Conservation (phyloP, 1,140 invertebrate species). For the Cyrtorhinus lividipennis region DNA sequence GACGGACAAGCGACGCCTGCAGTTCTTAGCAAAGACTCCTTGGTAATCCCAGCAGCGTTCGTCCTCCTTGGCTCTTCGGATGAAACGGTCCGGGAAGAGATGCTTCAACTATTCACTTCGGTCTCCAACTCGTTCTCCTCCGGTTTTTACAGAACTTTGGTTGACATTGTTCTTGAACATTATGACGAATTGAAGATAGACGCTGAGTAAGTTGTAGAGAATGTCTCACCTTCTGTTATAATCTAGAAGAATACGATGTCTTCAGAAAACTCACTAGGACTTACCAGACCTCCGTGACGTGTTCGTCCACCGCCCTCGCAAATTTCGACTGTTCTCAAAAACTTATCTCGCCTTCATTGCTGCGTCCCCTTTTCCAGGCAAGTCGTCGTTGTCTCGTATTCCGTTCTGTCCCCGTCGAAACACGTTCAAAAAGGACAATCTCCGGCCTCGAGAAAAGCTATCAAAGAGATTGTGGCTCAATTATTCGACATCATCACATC, state of each 20-base stretch:
- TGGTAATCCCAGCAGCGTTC: slow-evolving; percentile 29
- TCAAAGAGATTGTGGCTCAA: slow-evolving; percentile 10
- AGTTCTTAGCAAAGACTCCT: slow-evolving; percentile 1
- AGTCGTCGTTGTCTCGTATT: slow-evolving; percentile 19
- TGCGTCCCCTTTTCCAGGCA: slow-evolving; percentile 21
- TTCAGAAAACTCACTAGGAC: background rate
- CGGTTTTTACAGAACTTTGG: slow-evolving; percentile 18
- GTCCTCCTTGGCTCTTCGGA: slow-evolving; percentile 26
- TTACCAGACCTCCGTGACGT: background rate
- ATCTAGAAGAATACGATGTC: too few species aligned
- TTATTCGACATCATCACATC: slow-evolving; percentile 10
- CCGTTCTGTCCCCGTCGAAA: slow-evolving; percentile 35
- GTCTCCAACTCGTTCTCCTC: slow-evolving; percentile 18
- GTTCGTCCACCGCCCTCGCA: too few species aligned
- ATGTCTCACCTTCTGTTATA: too few species aligned
- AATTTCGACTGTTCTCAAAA: too few species aligned
- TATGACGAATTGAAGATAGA: slow-evolving; percentile 43
- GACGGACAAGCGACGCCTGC: background rate
- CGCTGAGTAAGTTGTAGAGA: slow-evolving; percentile 38
- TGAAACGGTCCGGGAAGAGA: slow-evolving; percentile 2
- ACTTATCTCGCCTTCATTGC: too few species aligned
- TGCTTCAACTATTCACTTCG: slow-evolving; percentile 15
- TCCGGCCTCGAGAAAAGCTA: background rate
- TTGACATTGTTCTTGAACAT: slow-evolving; percentile 13
- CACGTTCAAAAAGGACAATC: slow-evolving; percentile 25